Evolutionary conservation across 2,888 invertebrate species (phyloP), one percentile per base, ranked within the genome.

Genomic region (Eubasilissa splendida): DNA sequence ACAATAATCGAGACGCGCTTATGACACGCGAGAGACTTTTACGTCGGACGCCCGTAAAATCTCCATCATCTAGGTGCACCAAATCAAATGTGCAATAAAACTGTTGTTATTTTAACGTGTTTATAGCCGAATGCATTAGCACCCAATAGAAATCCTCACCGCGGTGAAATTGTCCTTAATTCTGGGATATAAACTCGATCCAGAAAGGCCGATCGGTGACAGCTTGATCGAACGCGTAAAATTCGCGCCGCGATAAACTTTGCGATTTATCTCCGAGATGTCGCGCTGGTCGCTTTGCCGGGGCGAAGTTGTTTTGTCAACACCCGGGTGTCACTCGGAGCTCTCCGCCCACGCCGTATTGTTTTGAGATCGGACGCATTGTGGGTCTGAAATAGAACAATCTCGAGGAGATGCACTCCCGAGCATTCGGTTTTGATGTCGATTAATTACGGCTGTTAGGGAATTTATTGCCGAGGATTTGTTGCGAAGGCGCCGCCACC

Each of bases 371-470:
- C 56, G 77, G 77, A 77, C 80, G 76, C 80, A 80, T 76, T 74
- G 74, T 79, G 66, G 66, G 14, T 56, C 78, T 11, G 56, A 73
- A 78, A 79, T 79, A 79, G 75, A 75, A 77, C 68, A n/a, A 77
- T 77, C 63, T 53, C 63, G 66, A 56, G 42, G 63, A n/a, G 53
- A 68, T 54, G 65, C 53, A 56, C 68, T 58, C 58, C 22, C 53
- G 77, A 42, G 42, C 59, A 71, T 68, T 59, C 75, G 22, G 12
- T 50, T 68, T 81, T 76, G 80, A 80, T 78, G 75, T 78, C 82
- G 80, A 82, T 82, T 82, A 82, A 80, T 80, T 75, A 76, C 76
- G 58, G 66, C 75, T n/a, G 76, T 75, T 68, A 58, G 60, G 14
- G 76, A 60, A 76, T 80, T 80, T 75, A 80, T 70, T 52, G 71